phyloP scores from a whole-genome alignment of 2,113 vertebrate species.

The Sinocyclocheilus anshuiensis region DNA sequence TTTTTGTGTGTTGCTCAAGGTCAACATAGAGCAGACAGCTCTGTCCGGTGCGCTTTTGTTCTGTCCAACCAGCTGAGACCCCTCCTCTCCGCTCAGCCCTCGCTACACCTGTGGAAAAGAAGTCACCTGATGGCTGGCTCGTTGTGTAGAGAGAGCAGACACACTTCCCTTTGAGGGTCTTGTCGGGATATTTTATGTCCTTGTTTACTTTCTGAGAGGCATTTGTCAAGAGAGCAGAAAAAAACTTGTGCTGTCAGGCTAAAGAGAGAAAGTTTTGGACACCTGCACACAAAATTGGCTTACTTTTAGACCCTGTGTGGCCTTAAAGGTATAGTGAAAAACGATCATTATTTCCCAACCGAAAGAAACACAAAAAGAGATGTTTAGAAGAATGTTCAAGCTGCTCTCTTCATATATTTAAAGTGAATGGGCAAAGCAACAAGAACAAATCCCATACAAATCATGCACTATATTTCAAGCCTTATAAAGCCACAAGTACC shows the following conservation, averaged over 20 bases:
- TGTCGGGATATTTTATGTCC: conserved; percentile 63
- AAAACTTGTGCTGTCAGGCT: neutral
- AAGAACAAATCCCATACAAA: neutral
- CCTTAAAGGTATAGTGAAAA: conserved; percentile 11
- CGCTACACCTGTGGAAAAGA: conserved; percentile 41
- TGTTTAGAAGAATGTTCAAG: neutral
- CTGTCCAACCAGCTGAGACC: conserved; percentile 20
- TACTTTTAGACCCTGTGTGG: conserved; percentile 59
- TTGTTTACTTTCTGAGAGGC: conserved; percentile 63
- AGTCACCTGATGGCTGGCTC: conserved; percentile 14
- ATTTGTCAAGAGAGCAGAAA: conserved; percentile 64
- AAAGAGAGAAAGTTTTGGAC: conserved; percentile 62
- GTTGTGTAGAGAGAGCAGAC: neutral
- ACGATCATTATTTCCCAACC: neutral
- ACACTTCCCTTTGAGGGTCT: conserved; percentile 47
- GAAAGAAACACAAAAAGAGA: neutral
- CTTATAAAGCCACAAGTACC: neutral
- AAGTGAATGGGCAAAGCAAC: neutral
- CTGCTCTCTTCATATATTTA: neutral
- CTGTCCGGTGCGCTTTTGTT: conserved; percentile 17
- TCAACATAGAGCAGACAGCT: conserved; percentile 11
- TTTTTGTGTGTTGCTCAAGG: conserved; percentile 69
- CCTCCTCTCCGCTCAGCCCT: conserved; percentile 1
- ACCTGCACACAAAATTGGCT: conserved; percentile 61
- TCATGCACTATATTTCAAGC: neutral